Conservation (phyloP, 2,888 invertebrate genomes). For the Neocrepidodera transversa region DNA sequence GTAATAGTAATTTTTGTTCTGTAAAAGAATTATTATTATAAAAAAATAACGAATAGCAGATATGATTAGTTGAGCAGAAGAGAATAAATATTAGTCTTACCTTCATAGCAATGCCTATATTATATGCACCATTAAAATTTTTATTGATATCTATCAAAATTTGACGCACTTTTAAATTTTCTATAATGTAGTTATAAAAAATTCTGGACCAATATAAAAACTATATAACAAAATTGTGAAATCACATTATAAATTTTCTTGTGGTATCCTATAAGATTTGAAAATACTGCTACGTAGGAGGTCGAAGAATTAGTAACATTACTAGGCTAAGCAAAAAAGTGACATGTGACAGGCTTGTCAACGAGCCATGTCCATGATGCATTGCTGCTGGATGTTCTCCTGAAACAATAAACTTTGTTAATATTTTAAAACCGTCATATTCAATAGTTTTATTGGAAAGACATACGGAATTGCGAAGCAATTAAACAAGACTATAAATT, state of each 20-base stretch:
- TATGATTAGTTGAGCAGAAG: no score
- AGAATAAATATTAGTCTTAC: no score
- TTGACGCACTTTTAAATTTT: conserved; percentile 3
- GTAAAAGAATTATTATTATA: no score
- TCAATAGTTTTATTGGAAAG: no score
- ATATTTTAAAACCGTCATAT: no score
- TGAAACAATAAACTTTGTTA: conserved; percentile 62
- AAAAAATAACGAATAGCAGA: no score
- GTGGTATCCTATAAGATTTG: conserved; percentile 6
- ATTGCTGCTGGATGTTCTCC: conserved; percentile 88
- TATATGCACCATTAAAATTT: no score
- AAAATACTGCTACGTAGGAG: conserved; percentile 45
- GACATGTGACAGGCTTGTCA: conserved; percentile 52
- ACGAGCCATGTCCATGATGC: conserved; percentile 71
- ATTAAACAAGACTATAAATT: no score
- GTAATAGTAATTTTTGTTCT: no score
- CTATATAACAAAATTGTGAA: conserved; percentile 36
- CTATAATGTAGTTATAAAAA: conserved; percentile 31
- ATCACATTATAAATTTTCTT: conserved; percentile 28
- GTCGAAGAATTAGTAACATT: conserved; percentile 44
- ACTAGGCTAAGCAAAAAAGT: conserved; percentile 52
- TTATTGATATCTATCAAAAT: no score
- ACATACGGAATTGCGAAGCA: no score
- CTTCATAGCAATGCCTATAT: no score
- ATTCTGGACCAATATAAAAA: conserved; percentile 41